Percentiles rank a stretch among this genome's conserved stretches.
Evolutionary conservation across 2,113 vertebrate species (phyloP).

Genomic region (Calyptomena viridis): DNA sequence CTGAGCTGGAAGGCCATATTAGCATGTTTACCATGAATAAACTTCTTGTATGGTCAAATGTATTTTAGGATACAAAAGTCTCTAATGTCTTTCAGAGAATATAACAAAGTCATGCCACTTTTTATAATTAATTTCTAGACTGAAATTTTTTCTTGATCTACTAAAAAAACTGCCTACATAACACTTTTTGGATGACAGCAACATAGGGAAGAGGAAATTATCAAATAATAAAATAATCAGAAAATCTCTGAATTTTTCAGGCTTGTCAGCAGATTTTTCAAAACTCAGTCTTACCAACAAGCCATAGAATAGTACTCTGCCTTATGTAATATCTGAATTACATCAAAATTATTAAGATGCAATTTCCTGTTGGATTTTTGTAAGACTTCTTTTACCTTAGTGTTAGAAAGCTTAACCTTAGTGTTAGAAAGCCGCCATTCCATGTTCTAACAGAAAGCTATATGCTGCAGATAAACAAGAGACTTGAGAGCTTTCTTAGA

Average conservation of each 20-base stretch:
- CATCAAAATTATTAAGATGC: not conserved
- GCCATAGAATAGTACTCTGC: not conserved
- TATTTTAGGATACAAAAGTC: not conserved
- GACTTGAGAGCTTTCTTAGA: not conserved
- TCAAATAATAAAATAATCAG: constrained; percentile 25
- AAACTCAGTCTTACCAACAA: not conserved
- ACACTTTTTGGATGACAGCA: not conserved
- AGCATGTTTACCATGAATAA: not conserved
- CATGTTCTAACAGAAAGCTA: not conserved
- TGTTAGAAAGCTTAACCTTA: not conserved
- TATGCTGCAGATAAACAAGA: not conserved
- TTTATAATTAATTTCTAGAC: not conserved
- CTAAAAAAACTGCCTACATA: not conserved
- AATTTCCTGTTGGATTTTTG: constrained; percentile 34
- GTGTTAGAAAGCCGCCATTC: not conserved
- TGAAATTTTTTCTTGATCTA: not conserved
- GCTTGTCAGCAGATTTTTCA: not conserved
- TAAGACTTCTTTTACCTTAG: not conserved
- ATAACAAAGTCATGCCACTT: not conserved
- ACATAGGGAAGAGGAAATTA: not conserved
- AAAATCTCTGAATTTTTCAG: not conserved
- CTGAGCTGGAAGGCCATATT: not conserved
- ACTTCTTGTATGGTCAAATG: not conserved
- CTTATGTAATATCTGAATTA: not conserved
- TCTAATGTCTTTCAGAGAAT: not conserved